Evolutionary conservation across 2,888 invertebrate genomes (phyloP), one percentile per base, ranked within the genome.

Genomic region (Eurytoma californica): DNA sequence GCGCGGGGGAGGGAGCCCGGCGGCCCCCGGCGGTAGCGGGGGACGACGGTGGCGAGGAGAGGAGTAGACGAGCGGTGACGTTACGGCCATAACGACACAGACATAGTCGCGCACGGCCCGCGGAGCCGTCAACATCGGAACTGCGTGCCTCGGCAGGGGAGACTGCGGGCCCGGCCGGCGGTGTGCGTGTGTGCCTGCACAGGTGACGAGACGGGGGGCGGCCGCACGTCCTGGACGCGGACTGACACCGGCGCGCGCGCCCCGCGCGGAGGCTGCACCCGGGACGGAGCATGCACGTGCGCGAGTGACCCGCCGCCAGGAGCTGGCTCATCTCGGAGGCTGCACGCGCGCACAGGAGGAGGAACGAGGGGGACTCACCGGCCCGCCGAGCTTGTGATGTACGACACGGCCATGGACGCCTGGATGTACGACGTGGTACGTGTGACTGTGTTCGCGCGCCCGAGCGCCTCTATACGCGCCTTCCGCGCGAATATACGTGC

Each of bases 361-460:
- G 53, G 53, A 53, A 5, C 53, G 14, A 53, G 53, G 16, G 53
- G 5, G 53, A 53, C n/a, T 47, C 39, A 70, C 70, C 69, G 74
- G 51, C 70, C 18, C 66, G 72, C 20, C 69, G 72, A 70, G 67
- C 75, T 53, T 72, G 84, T 82, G 69, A 86, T 86, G 86, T 85
- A 84, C 84, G 86, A 86, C 81, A 86, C 86, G 79, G 83, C 85
- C 84, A 90, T 90, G 90, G 90, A 89, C 82, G 85, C 89, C 81
- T 90, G 90, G 90, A 89, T 89, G 86, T 89, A 89, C 84, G 89
- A 90, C 82, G 88, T 89, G 89, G 89, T 90, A 88, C n/a, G n/a
- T 82, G 89, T 87, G 83, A 78, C 72, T 82, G 77, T 78, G 72
- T 70, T 5, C 65, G 51, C 28, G 61, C 28, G 16, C 0, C 39